Percentiles rank a stretch among this genome's conserved stretches.
Conservation (phyloP, 2,797 vertebrate species). For the Limosa lapponica region DNA sequence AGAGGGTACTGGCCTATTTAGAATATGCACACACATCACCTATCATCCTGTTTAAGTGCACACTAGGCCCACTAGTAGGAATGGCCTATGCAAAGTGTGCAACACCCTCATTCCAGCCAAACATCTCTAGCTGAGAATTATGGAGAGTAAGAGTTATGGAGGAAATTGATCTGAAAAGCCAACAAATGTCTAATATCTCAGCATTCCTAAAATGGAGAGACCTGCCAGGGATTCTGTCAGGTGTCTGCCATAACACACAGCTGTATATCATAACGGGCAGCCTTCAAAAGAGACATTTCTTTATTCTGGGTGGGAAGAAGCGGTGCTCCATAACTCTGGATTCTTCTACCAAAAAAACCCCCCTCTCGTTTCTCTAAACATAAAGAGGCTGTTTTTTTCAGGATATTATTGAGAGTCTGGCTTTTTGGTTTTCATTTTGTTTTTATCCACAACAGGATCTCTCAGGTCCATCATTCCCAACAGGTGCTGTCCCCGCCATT, state of each 20-base stretch:
- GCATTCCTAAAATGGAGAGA: neutral
- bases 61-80: neutral
- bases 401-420: neutral
- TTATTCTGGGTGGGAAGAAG: neutral
- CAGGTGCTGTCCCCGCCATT: neutral
- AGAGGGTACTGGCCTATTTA: neutral
- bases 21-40: neutral
- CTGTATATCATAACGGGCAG: neutral
- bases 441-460: neutral
- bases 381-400: neutral
- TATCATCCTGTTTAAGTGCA: neutral
- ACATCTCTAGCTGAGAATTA: neutral
- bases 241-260: neutral
- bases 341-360: neutral
- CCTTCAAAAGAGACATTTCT: neutral
- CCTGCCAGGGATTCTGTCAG: neutral
- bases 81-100: neutral
- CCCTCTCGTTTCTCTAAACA: neutral
- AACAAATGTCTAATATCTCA: neutral
- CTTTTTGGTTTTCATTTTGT: neutral
- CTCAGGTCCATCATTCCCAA: neutral
- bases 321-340: neutral
- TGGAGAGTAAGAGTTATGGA: neutral
- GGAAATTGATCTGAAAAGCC: neutral
- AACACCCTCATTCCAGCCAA: neutral